Conservation (phyloP, 2,888 invertebrate genomes). For the Macroteleia sp. region DNA sequence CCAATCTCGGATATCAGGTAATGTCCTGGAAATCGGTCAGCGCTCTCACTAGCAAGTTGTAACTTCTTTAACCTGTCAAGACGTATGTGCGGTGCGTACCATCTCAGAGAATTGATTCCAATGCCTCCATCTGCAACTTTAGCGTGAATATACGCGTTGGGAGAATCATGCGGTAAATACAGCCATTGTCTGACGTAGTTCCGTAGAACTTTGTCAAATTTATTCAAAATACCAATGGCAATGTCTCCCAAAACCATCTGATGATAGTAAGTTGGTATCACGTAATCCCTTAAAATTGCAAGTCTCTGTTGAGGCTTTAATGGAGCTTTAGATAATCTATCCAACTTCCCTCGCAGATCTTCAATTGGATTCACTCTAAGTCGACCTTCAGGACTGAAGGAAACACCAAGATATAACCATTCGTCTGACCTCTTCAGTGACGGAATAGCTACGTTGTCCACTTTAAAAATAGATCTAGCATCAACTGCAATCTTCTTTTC, state of each 20-base stretch:
- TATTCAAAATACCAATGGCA: background rate
- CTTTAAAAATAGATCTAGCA: background rate
- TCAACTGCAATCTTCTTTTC: conserved; percentile 28
- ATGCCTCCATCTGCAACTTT: background rate
- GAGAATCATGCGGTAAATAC: background rate
- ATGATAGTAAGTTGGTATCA: background rate
- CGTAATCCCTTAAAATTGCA: background rate
- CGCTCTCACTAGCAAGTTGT: background rate
- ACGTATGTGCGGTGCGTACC: background rate
- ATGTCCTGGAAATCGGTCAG: background rate
- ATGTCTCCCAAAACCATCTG: background rate
- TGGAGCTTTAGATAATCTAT: background rate
- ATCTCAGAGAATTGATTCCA: background rate
- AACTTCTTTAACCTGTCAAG: background rate
- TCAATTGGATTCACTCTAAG: background rate
- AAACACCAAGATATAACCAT: conserved; percentile 1
- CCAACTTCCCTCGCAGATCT: background rate
- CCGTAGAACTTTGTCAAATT: background rate
- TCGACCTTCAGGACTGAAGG: background rate
- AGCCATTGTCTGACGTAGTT: background rate
- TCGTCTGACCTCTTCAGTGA: background rate
- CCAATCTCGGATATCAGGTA: too few relatives aligned
- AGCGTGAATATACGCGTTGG: background rate
- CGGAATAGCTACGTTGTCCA: background rate
- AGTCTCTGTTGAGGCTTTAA: conserved; percentile 22